Evolutionary conservation across 2,888 invertebrate species (phyloP).

Genomic region (Acleris sparsana): DNA sequence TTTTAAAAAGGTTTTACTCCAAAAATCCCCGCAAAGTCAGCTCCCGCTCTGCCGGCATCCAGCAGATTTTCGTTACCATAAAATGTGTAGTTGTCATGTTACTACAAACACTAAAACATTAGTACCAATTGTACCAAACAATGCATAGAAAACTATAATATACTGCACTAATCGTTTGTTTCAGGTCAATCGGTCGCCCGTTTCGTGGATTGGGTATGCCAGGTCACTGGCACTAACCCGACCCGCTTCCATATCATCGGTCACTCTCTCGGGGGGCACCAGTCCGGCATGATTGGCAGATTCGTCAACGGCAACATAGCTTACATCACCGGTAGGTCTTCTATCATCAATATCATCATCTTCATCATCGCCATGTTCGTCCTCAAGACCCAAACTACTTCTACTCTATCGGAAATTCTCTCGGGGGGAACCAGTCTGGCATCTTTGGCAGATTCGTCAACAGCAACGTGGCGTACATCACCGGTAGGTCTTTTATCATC

Average conservation of each 20-base stretch:
- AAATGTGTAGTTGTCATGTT: too few species aligned
- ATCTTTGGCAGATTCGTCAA: conserved; percentile 47
- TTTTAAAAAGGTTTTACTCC: background rate
- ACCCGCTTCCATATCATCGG: conserved; percentile 48
- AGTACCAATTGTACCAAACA: too few species aligned
- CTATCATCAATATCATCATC: too few species aligned
- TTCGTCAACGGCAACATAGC: conserved; percentile 43
- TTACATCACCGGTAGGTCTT: conserved; percentile 44
- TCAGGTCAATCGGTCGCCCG: conserved; percentile 48
- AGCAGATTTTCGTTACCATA: too few species aligned
- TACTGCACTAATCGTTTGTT: background rate
- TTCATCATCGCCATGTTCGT: too few species aligned
- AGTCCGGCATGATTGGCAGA: conserved; percentile 51
- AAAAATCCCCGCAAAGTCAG: too few species aligned
- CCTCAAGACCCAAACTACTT: conserved; percentile 34
- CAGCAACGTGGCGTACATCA: conserved; percentile 47
- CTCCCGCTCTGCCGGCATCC: too few species aligned
- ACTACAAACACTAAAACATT: too few species aligned
- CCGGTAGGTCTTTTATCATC: conserved; percentile 19
- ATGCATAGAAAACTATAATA: too few species aligned
- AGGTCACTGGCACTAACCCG: conserved; percentile 38
- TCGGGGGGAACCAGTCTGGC: conserved; percentile 53
- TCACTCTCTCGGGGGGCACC: conserved; percentile 53
- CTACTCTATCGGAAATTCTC: conserved; percentile 51
- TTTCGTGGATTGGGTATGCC: conserved; percentile 50